Conservation (phyloP, 2,888 invertebrate species). For the Andrena fulva region DNA sequence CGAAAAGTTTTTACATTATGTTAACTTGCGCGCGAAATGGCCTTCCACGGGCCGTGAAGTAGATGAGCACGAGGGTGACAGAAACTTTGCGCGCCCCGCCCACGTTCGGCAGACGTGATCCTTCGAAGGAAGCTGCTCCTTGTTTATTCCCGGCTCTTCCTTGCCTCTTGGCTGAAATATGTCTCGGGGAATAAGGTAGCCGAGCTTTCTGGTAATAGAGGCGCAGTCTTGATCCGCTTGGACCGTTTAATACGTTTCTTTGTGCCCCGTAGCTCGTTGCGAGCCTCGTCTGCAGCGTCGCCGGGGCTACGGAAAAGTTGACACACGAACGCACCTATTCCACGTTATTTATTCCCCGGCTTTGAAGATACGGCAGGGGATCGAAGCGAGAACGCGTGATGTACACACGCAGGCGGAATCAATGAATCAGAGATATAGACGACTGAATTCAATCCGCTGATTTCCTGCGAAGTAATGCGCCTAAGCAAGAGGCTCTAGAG, state of each 20-base stretch:
- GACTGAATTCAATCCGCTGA: too few species aligned
- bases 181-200: conserved; percentile 6
- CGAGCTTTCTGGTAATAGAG: conserved; percentile 24
- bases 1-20: conserved; percentile 73
- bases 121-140: conserved; percentile 28
- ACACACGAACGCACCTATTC: background rate
- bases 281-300: background rate
- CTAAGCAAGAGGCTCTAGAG: too few species aligned
- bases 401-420: too few species aligned
- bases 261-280: background rate
- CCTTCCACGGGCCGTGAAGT: conserved; percentile 34
- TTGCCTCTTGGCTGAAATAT: background rate
- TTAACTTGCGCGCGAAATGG: conserved; percentile 71
- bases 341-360: too few species aligned
- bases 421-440: too few species aligned
- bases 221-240: conserved; percentile 1
- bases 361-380: too few species aligned
- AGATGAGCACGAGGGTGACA: conserved; percentile 40
- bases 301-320: background rate
- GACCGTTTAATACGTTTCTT: conserved; percentile 35
- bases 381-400: too few species aligned
- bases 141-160: conserved; percentile 25
- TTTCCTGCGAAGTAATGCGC: too few species aligned
- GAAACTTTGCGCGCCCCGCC: conserved; percentile 47
- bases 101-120: conserved; percentile 27